Evolutionary conservation across 2,797 vertebrate species (phyloP), one percentile per base, ranked within the genome.

Genomic region (Setipinna tenuifilis): DNA sequence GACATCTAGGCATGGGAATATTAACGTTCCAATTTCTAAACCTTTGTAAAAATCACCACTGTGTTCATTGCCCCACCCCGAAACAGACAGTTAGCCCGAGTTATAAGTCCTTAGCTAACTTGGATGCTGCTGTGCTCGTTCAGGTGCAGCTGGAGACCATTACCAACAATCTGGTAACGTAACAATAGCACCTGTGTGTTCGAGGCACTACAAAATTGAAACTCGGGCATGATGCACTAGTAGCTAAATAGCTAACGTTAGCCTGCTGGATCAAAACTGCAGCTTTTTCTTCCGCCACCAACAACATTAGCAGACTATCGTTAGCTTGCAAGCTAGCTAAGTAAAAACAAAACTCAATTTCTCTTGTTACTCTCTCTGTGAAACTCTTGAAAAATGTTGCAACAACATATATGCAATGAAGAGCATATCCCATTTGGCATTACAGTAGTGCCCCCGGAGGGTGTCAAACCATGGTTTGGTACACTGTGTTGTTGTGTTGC

Each of bases 301-400:
- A 78, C 10, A 78, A 78, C 68, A 78, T 7, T 78, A 78, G 71
- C 71, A 78, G 41, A 78, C 71, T 78, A 54, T 54, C 9, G 50
- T 14, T 54, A 78, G 71, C 71, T 44, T 78, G 71, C 35, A 78
- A 78, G 71, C 71, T 78, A 78, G 71, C 71, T 21, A 35, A 78
- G 71, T 78, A 78, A 78, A 71, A 31, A 35, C 61, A 65, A 9
- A 78, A 78, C 31, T 78, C 11, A 6, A 44, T 41, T 78, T 78
- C 35, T 44, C 31, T 78, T 41, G 19, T n/a, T 21, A 19, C 71
- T 14, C 19, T 41, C 31, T 41, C 35, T 41, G 71, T 44, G 35
- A 78, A 78, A 78, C 71, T 78, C 71, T 44, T 41, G 17, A 14
- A 44, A 78, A 35, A 44, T 41, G 35, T 78, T 78, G 35, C 16